phyloP scores from a whole-genome alignment of 2,113 vertebrate genomes.

The Paralichthys olivaceus region DNA sequence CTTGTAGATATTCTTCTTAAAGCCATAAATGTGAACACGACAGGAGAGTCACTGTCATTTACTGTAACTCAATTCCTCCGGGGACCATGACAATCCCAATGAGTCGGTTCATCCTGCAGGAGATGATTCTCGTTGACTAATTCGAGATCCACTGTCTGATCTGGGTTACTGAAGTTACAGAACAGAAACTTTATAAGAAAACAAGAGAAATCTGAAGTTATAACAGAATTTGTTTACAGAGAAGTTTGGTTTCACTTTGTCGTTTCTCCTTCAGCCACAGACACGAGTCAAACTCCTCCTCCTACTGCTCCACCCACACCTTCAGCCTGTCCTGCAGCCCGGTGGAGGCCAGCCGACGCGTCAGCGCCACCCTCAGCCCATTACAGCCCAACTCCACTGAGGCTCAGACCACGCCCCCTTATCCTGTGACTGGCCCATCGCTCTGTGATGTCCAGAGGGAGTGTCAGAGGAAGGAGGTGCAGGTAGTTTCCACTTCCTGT shows the following conservation, averaged over 20 bases:
- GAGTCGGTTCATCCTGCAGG: too few relatives aligned
- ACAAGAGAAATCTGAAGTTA: too few relatives aligned
- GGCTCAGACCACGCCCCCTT: constrained; percentile 30
- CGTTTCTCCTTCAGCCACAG: constrained; percentile 11
- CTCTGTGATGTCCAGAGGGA: constrained; percentile 57
- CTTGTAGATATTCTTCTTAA: too few relatives aligned
- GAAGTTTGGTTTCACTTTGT: neutral
- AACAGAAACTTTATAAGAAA: too few relatives aligned
- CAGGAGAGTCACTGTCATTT: too few relatives aligned
- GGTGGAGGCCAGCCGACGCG: constrained; percentile 36
- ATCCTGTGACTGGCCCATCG: constrained; percentile 3
- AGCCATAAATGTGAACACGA: too few relatives aligned
- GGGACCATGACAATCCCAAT: too few relatives aligned
- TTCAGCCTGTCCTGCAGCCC: constrained; percentile 64
- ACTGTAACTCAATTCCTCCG: too few relatives aligned
- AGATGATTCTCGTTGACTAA: too few relatives aligned
- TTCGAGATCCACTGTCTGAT: too few relatives aligned
- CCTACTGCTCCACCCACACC: constrained; percentile 58
- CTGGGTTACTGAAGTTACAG: too few relatives aligned
- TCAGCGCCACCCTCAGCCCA: constrained; percentile 58
- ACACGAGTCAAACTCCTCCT: constrained; percentile 41
- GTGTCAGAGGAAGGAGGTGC: constrained; percentile 32
- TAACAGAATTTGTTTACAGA: too few relatives aligned
- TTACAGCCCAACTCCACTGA: constrained; percentile 39
- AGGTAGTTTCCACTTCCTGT: neutral